Evolutionary conservation across 2,113 vertebrate species (phyloP).

Genomic region (Austrofundulus limnaeus): DNA sequence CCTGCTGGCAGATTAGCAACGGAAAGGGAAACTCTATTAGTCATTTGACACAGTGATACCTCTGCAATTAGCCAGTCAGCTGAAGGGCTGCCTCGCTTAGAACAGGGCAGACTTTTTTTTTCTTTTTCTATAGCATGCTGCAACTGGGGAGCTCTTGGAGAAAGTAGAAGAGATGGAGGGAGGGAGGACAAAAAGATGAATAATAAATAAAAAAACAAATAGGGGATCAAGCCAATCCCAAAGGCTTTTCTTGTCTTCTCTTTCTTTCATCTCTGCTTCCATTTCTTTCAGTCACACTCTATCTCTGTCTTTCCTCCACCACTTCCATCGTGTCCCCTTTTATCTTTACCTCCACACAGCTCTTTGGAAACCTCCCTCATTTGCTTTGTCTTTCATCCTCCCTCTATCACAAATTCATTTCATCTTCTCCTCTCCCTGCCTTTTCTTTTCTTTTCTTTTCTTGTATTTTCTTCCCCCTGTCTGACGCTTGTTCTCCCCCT

Average conservation of each 20-base stretch:
- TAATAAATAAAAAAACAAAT: not conserved
- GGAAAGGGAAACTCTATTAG: slow-evolving; percentile 68
- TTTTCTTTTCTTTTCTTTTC: too few relatives aligned
- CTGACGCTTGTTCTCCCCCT: slow-evolving; percentile 33
- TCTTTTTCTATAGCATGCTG: slow-evolving; percentile 18
- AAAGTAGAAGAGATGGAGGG: slow-evolving; percentile 23
- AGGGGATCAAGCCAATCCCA: slow-evolving; percentile 49
- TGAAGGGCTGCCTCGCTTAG: slow-evolving; percentile 37
- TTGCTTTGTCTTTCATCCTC: slow-evolving; percentile 24
- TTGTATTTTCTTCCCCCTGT: slow-evolving; percentile 37
- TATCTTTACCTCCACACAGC: slow-evolving; percentile 39
- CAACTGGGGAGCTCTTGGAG: slow-evolving; percentile 17
- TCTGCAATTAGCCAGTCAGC: slow-evolving; percentile 65
- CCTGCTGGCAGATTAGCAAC: slow-evolving; percentile 64
- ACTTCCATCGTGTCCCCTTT: slow-evolving; percentile 35
- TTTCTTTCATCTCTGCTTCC: slow-evolving; percentile 54
- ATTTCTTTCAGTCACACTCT: slow-evolving; percentile 36
- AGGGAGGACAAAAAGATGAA: not conserved
- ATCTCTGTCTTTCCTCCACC: slow-evolving; percentile 37
- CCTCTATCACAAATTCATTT: slow-evolving; percentile 55
- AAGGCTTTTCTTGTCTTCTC: slow-evolving; percentile 39
- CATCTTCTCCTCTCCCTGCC: slow-evolving; percentile 46
- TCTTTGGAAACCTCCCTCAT: slow-evolving; percentile 31
- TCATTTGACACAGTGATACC: slow-evolving; percentile 72
- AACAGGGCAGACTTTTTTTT: slow-evolving; percentile 21